Evolutionary conservation across 2,888 invertebrate genomes (phyloP).

Genomic region (Ernsta delagoae): DNA sequence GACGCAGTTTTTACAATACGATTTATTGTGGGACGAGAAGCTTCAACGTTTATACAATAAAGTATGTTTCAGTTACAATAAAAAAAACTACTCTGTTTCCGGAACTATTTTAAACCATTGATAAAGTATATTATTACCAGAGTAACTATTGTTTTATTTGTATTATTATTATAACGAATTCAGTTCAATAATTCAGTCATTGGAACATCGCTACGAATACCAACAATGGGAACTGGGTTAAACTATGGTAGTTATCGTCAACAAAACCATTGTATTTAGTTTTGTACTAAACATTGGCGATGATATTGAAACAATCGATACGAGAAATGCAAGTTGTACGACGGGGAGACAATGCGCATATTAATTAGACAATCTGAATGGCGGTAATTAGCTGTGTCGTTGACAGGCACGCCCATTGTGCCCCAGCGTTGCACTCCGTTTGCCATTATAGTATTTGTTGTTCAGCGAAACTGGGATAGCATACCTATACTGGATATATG

Average conservation of each 20-base stretch:
- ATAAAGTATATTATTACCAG: not conserved
- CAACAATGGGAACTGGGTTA: slow-evolving; percentile 1
- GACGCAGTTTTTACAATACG: too few relatives aligned
- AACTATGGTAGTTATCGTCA: not conserved
- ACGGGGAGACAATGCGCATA: slow-evolving; percentile 77
- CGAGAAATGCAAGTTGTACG: slow-evolving; percentile 39
- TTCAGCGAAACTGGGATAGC: slow-evolving; percentile 38
- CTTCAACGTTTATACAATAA: too few relatives aligned
- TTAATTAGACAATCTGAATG: slow-evolving; percentile 80
- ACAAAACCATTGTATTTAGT: not conserved
- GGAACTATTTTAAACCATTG: not conserved
- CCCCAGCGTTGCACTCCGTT: slow-evolving; percentile 56
- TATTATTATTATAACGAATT: not conserved
- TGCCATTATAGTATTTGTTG: slow-evolving; percentile 44
- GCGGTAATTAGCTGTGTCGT: slow-evolving; percentile 80
- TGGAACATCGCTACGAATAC: not conserved
- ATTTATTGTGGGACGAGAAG: too few relatives aligned
- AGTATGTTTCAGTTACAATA: too few relatives aligned
- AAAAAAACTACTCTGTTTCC: too few relatives aligned
- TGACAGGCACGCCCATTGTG: slow-evolving; percentile 77
- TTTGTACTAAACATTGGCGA: slow-evolving; percentile 1
- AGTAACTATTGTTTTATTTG: not conserved
- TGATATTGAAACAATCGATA: slow-evolving; percentile 28
- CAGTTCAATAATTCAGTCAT: not conserved
- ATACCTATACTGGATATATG: too few relatives aligned